phyloP scores from a whole-genome alignment of 2,113 vertebrate species.

The Trematomus loennbergii region DNA sequence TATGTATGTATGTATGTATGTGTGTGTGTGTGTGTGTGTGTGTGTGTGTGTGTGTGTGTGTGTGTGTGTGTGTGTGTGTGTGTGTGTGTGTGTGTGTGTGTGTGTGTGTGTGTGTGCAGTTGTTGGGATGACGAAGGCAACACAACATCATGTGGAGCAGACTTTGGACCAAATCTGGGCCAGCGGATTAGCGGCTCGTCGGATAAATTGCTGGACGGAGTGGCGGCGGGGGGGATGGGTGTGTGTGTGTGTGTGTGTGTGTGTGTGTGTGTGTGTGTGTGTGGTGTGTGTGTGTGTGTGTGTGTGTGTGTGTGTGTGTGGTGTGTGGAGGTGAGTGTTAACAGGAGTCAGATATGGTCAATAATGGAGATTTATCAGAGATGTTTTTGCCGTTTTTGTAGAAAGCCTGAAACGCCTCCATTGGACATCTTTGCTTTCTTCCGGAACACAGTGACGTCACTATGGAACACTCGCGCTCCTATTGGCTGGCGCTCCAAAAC shows the following conservation, averaged over 20 bases:
- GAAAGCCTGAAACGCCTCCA: too few relatives aligned
- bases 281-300: constrained; percentile 22
- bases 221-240: constrained; percentile 19
- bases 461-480: too few relatives aligned
- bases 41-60: background rate
- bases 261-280: background rate
- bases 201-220: constrained; percentile 70
- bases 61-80: background rate
- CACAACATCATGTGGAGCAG: constrained; percentile 70
- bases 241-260: constrained; percentile 26
- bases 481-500: too few relatives aligned
- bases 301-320: constrained; percentile 11
- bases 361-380: constrained; percentile 9
- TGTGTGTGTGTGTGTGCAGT: constrained; percentile 30
- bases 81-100: constrained; percentile 21
- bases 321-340: background rate
- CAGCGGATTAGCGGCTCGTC: constrained; percentile 76
- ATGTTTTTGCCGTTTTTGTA: background rate
- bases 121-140: constrained; percentile 48
- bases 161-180: constrained; percentile 79
- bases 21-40: background rate
- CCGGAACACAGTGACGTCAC: too few relatives aligned
- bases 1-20: background rate
- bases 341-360: constrained; percentile 58
- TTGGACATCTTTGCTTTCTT: too few relatives aligned